These are phyloP conservation scores for Nannoperca obscura DNA, from an alignment of 2,797 vertebrate genomes.

Conservation along the genomic window DNA sequence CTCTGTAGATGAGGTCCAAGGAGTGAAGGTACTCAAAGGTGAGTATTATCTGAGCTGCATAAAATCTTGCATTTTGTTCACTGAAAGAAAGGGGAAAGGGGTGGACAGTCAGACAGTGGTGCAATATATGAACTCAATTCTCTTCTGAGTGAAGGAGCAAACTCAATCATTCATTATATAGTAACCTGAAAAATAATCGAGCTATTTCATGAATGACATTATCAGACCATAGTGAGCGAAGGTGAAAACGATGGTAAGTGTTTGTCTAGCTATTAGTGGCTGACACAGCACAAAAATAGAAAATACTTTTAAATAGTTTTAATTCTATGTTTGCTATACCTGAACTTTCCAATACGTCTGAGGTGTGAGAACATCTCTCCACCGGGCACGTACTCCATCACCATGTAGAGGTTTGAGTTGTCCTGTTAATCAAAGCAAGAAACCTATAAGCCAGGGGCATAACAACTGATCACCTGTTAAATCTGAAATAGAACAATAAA, in stretches of 20 bases:
- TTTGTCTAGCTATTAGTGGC: not conserved
- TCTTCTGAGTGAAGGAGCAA: not conserved
- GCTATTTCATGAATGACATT: not conserved
- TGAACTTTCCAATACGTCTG: constrained; percentile 99
- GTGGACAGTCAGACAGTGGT: constrained; percentile 11
- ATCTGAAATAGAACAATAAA: not conserved
- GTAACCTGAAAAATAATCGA: not conserved
- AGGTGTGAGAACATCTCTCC: constrained; percentile 99
- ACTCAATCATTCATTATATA: not conserved
- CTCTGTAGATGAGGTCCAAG: constrained; percentile 99
- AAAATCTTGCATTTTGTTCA: constrained; percentile 98
- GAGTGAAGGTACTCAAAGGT: constrained; percentile 99
- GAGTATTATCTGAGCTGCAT: constrained; percentile 99
- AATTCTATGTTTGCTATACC: constrained; percentile 71
- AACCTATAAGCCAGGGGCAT: not conserved
- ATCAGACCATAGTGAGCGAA: not conserved
- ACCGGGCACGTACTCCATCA: constrained; percentile 99
- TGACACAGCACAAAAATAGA: not conserved
- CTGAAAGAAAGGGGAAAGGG: constrained; percentile 74
- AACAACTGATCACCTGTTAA: not conserved
- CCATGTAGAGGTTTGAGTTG: constrained; percentile 99
- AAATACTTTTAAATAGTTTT: not conserved
- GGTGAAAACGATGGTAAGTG: not conserved
- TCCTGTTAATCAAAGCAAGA: constrained; percentile 85
- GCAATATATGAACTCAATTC: not conserved